These are phyloP conservation scores for Trissolcus brochymenae DNA, from an alignment of 2,888 invertebrate species.

Conservation along the genomic window DNA sequence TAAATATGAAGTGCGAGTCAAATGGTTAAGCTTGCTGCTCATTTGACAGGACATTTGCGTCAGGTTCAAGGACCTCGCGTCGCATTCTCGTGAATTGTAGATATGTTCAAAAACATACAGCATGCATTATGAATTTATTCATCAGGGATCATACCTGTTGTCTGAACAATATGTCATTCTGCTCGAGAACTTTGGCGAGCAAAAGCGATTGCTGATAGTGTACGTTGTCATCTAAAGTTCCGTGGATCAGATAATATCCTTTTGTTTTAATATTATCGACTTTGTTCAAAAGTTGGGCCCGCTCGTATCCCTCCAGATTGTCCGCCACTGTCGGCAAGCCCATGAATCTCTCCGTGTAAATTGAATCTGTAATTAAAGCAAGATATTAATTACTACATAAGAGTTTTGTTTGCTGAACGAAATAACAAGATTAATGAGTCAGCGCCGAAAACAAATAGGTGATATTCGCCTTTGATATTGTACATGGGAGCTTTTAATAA, in stretches of 20 bases:
- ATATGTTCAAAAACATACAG: slow-evolving; percentile 42
- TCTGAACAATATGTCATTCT: slow-evolving; percentile 90
- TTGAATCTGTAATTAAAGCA: slow-evolving; percentile 85
- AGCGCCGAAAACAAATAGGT: slow-evolving; percentile 57
- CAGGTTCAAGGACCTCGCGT: slow-evolving; percentile 11
- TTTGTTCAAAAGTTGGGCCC: slow-evolving; percentile 86
- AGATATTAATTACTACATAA: slow-evolving; percentile 60
- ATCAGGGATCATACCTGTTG: slow-evolving; percentile 84
- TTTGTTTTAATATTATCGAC: slow-evolving; percentile 81
- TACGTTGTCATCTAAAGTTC: slow-evolving; percentile 96
- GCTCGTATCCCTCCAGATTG: slow-evolving; percentile 85
- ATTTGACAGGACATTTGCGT: slow-evolving; percentile 25
- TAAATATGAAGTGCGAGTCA: slow-evolving; percentile 8
- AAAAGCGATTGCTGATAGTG: slow-evolving; percentile 98
- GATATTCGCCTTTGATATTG: slow-evolving; percentile 58
- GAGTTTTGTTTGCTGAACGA: slow-evolving; percentile 50
- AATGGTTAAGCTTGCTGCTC: slow-evolving; percentile 15
- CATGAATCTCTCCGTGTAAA: slow-evolving; percentile 98
- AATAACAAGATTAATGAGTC: slow-evolving; percentile 63
- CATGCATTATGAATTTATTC: slow-evolving; percentile 47
- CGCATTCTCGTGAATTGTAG: slow-evolving; percentile 33
- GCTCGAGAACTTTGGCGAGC: slow-evolving; percentile 90
- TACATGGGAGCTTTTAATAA: slow-evolving; percentile 52
- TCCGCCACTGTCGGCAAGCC: slow-evolving; percentile 84
- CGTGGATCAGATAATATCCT: slow-evolving; percentile 93